Evolutionary conservation across 2,888 invertebrate genomes (phyloP).

Genomic region (Catonia carolina): DNA sequence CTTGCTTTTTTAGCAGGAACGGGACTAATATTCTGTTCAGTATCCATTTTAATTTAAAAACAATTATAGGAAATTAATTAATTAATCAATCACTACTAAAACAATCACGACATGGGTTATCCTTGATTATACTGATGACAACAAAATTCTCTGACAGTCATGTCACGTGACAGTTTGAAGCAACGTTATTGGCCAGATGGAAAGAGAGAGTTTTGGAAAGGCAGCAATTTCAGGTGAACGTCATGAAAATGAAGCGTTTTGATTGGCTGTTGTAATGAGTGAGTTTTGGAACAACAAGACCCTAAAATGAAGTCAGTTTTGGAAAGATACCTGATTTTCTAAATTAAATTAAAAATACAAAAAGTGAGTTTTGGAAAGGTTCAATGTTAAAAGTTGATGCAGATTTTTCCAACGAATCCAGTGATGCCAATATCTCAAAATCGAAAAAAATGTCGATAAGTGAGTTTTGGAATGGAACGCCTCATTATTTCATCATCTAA

Average conservation of each 20-base stretch:
- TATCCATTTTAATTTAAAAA: too few species aligned
- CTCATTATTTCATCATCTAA: too few species aligned
- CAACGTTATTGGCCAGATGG: too few species aligned
- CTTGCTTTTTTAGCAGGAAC: neutral
- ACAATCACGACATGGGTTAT: too few species aligned
- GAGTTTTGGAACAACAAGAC: conserved; percentile 2
- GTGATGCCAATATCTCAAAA: conserved; percentile 7
- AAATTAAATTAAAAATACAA: neutral
- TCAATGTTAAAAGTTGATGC: neutral
- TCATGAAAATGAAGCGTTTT: neutral
- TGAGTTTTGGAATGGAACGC: conserved; percentile 18
- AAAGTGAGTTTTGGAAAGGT: conserved; percentile 6
- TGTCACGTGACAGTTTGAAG: too few species aligned
- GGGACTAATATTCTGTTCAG: too few species aligned
- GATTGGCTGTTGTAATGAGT: neutral
- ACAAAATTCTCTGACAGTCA: too few species aligned
- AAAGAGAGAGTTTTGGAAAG: too few species aligned
- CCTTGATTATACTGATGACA: too few species aligned
- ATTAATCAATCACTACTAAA: too few species aligned
- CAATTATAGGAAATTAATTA: too few species aligned
- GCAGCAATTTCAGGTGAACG: too few species aligned
- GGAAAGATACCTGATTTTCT: conserved; percentile 7
- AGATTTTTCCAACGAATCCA: neutral
- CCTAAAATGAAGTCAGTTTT: neutral
- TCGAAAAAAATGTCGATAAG: conserved; percentile 8